A percentile compares a stretch with the other conserved stretches of the same genome.
phyloP scores from a whole-genome alignment of 2,113 vertebrate genomes.

The Dryoscopus gambensis region DNA sequence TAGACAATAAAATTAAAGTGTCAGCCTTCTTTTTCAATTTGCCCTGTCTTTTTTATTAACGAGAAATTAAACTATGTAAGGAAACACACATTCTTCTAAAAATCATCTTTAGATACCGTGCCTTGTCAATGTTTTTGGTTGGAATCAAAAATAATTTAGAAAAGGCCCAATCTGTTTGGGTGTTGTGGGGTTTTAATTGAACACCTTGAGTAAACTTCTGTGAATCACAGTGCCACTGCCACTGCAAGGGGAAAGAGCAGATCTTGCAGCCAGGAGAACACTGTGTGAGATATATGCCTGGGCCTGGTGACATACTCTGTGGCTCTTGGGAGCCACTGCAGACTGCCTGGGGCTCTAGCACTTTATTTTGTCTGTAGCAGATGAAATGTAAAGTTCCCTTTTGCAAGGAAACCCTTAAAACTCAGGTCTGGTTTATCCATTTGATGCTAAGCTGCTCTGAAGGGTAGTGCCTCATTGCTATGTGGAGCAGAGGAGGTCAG shows the following conservation, averaged over 20 bases:
- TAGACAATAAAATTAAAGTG: neutral
- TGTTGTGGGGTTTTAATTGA: neutral
- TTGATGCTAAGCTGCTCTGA: neutral
- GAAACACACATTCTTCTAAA: neutral
- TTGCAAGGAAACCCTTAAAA: neutral
- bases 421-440: neutral
- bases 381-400: neutral
- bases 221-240: neutral
- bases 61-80: neutral
- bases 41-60: neutral
- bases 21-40: neutral
- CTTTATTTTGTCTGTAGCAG: neutral
- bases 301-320: neutral
- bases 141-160: neutral
- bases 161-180: neutral
- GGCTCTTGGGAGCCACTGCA: neutral
- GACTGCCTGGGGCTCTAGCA: neutral
- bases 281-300: fast-evolving
- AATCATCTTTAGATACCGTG: neutral
- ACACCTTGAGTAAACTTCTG: neutral
- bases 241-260: neutral
- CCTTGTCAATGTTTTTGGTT: neutral
- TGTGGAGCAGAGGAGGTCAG: neutral
- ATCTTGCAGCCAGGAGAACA: neutral
- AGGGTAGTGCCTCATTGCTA: neutral